phyloP scores from a whole-genome alignment of 1,140 invertebrate species.

The Caenorhabditis briggsae region DNA sequence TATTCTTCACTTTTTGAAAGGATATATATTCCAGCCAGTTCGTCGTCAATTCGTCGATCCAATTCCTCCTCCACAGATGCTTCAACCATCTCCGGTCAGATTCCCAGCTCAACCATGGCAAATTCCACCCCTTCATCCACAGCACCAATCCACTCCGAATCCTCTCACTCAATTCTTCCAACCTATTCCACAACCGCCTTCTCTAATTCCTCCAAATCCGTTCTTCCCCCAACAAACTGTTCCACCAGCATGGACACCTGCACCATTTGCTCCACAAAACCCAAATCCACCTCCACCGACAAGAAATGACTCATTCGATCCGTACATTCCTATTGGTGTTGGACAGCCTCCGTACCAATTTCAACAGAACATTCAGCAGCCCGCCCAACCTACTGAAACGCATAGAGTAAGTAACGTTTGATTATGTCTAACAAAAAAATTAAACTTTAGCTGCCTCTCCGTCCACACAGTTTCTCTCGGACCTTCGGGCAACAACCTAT shows the following conservation, averaged over 20 bases:
- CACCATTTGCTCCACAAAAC: not conserved
- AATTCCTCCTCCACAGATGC: not conserved
- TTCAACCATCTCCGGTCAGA: constrained; percentile 14
- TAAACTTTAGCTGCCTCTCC: constrained; percentile 22
- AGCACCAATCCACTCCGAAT: constrained; percentile 32
- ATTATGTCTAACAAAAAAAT: not conserved
- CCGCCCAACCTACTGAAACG: not conserved
- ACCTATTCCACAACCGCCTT: constrained; percentile 10
- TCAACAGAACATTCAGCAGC: constrained; percentile 17
- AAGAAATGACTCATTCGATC: constrained; percentile 40
- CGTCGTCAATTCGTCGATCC: constrained; percentile 9
- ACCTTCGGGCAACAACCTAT: constrained; percentile 24
- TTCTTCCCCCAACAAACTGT: constrained; percentile 48
- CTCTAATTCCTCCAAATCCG: constrained; percentile 40
- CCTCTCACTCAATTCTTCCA: constrained; percentile 20
- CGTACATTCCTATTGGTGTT: constrained; percentile 53
- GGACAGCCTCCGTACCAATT: constrained; percentile 44
- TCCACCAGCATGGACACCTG: constrained; percentile 11
- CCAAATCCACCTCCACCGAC: constrained; percentile 18
- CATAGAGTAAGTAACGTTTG: constrained; percentile 6
- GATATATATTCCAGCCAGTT: constrained; percentile 2
- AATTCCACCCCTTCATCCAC: constrained; percentile 42
- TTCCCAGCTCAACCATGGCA: constrained; percentile 60
- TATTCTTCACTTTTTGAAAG: too few species aligned
- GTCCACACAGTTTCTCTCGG: constrained; percentile 1